These are phyloP conservation scores for Otocyon megalotis DNA, from an alignment of 2,113 vertebrate genomes.

Conservation along the genomic window DNA sequence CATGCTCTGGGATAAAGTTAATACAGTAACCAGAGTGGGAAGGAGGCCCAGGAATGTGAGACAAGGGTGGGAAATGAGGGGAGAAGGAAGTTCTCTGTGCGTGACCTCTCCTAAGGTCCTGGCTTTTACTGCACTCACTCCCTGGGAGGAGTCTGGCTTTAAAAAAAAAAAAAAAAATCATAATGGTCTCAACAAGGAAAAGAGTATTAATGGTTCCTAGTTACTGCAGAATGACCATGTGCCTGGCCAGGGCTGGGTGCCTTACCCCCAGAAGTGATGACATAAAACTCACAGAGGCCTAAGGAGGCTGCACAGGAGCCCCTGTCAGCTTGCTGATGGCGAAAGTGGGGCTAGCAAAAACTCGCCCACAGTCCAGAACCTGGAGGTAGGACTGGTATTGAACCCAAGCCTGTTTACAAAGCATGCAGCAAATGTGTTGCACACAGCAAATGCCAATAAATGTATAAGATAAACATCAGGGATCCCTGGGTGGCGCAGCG, in stretches of 20 bases:
- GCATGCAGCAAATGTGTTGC: not conserved
- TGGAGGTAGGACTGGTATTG: not conserved
- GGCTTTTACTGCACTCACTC: not conserved
- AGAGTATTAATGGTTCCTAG: rapidly evolving
- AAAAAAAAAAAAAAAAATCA: not conserved
- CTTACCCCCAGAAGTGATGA: rapidly evolving
- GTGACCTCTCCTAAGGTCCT: rapidly evolving
- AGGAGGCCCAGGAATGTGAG: not conserved
- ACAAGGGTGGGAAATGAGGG: not conserved
- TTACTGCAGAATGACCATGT: not conserved
- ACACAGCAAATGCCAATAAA: not conserved
- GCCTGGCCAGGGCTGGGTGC: not conserved
- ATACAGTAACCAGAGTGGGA: not conserved
- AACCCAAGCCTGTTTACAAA: not conserved
- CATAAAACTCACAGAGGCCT: not conserved
- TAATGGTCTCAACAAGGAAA: not conserved
- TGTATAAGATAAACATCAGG: rapidly evolving
- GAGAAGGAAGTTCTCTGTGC: not conserved
- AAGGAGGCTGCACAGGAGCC: rapidly evolving
- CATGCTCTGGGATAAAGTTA: not conserved
- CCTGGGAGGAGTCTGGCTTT: not conserved
- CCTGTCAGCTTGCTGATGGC: too few relatives aligned
- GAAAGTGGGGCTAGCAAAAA: not conserved
- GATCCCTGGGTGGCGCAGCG: too few relatives aligned
- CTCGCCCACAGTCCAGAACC: not conserved